phyloP scores from a whole-genome alignment of 1,140 invertebrate genomes.

The Cydia pomonella region DNA sequence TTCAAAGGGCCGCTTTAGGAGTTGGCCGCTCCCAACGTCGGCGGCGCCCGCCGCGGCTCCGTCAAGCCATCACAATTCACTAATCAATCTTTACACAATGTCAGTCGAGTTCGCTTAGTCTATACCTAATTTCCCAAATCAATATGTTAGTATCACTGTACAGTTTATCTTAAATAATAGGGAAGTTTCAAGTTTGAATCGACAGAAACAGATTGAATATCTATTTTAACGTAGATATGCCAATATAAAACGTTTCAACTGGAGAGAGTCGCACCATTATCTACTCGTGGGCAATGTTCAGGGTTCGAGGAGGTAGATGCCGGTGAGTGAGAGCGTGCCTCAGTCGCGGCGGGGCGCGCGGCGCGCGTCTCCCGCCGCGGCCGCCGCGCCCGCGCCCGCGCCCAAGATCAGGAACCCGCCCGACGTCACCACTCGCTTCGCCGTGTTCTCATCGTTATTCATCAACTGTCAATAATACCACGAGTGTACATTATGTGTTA shows the following conservation, averaged over 20 bases:
- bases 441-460: conserved; percentile 52
- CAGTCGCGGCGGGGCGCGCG: conserved; percentile 20
- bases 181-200: background rate
- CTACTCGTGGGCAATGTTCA: background rate
- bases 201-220: background rate
- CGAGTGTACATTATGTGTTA: background rate
- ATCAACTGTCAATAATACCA: conserved; percentile 48
- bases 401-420: conserved; percentile 72
- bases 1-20: background rate
- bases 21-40: background rate
- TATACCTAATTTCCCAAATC: conserved; percentile 3
- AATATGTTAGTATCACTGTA: conserved; percentile 14
- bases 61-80: background rate
- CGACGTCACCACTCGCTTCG: conserved; percentile 67
- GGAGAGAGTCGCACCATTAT: background rate
- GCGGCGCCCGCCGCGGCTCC: background rate
- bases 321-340: background rate
- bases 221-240: background rate
- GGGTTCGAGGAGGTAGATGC: background rate
- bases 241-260: background rate
- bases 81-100: conserved; percentile 21
- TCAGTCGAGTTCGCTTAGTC: conserved; percentile 25
- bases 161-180: conserved; percentile 23
- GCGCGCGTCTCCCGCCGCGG: background rate
- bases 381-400: conserved; percentile 32